Evolutionary conservation across 2,888 invertebrate genomes (phyloP).

Genomic region (Empis stercorea): DNA sequence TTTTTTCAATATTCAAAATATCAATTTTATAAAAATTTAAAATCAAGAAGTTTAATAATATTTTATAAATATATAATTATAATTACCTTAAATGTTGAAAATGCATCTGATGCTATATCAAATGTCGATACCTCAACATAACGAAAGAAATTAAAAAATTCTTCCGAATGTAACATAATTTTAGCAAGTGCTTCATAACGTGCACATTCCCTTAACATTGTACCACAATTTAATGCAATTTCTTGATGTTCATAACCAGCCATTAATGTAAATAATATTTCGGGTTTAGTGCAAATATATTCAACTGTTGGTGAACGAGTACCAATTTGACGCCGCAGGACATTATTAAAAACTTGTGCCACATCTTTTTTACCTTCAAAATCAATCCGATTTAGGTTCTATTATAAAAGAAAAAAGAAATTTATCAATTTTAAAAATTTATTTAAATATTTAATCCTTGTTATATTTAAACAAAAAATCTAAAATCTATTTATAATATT

Average conservation of each 20-base stretch:
- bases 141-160: slow-evolving; percentile 99
- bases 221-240: slow-evolving; percentile 97
- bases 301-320: slow-evolving; percentile 96
- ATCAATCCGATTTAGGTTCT: slow-evolving; percentile 62
- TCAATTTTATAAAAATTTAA: too few relatives aligned
- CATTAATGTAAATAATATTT: slow-evolving; percentile 93
- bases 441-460: neutral
- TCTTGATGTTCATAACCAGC: slow-evolving; percentile 98
- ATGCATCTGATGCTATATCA: slow-evolving; percentile 99
- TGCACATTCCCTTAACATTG: slow-evolving; percentile 97
- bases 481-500: too few relatives aligned
- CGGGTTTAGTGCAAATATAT: slow-evolving; percentile 95
- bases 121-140: slow-evolving; percentile 99
- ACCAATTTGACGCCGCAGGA: slow-evolving; percentile 95
- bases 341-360: slow-evolving; percentile 98
- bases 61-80: neutral
- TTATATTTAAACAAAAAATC: neutral
- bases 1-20: too few relatives aligned
- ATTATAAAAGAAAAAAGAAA: slow-evolving; percentile 11
- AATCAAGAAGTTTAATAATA: too few relatives aligned
- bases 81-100: slow-evolving; percentile 96
- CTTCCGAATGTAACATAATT: slow-evolving; percentile 94
- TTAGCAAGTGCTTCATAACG: slow-evolving; percentile 96
- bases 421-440: neutral
- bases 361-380: slow-evolving; percentile 98